These are phyloP conservation scores for Dipodomys spectabilis DNA, from an alignment of 2,113 vertebrate genomes.

Conservation along the genomic window DNA sequence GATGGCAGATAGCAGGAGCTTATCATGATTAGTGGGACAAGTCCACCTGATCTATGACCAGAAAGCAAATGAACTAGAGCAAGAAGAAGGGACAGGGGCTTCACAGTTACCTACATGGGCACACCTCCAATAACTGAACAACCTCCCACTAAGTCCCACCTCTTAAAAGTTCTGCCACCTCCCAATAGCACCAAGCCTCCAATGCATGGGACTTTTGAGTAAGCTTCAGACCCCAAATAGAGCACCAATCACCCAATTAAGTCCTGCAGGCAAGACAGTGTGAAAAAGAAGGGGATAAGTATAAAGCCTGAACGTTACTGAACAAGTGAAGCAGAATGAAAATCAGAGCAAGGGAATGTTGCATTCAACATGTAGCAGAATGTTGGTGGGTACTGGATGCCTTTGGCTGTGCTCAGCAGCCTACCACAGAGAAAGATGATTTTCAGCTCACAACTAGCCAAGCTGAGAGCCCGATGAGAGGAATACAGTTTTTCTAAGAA, in stretches of 20 bases:
- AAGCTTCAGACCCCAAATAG: background rate
- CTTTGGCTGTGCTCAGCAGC: background rate
- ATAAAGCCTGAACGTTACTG: background rate
- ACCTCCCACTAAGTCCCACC: background rate
- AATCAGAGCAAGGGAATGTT: background rate
- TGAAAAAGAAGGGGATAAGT: background rate
- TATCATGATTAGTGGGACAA: background rate
- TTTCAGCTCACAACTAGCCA: background rate
- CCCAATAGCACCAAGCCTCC: background rate
- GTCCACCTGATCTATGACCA: background rate
- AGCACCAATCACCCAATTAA: background rate
- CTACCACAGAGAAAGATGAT: background rate
- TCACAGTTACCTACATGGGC: background rate
- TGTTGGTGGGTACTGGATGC: background rate
- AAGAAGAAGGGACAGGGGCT: background rate
- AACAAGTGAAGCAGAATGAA: background rate
- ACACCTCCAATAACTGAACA: background rate
- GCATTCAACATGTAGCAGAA: background rate
- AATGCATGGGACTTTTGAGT: too few relatives aligned
- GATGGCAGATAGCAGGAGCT: accelerated
- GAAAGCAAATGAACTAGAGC: background rate
- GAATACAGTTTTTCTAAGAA: background rate
- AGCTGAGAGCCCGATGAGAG: background rate
- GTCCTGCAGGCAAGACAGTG: background rate
- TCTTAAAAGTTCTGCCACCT: background rate